These are phyloP conservation scores for Triplophysa yarkandensis DNA, from an alignment of 2,797 vertebrate species.

Conservation along the genomic window DNA sequence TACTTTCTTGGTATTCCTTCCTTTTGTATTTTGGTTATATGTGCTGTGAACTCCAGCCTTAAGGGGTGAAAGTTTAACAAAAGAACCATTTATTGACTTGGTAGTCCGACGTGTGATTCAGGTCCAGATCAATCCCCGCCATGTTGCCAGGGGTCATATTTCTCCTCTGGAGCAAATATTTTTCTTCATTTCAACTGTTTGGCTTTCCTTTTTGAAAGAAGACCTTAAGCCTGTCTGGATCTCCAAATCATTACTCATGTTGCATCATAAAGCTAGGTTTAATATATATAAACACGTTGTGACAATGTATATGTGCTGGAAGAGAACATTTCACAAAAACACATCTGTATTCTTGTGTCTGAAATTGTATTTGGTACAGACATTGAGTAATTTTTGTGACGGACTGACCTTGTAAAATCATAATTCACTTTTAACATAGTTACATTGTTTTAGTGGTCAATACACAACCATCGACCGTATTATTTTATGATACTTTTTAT, in stretches of 20 bases:
- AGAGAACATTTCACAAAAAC: background rate
- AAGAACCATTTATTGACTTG: slow-evolving; percentile 30
- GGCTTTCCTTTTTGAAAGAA: slow-evolving; percentile 11
- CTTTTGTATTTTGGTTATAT: background rate
- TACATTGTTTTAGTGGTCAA: background rate
- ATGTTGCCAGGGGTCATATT: slow-evolving; percentile 29
- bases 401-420: background rate
- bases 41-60: slow-evolving; percentile 13
- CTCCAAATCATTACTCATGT: slow-evolving; percentile 14
- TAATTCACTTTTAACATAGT: background rate
- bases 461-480: background rate
- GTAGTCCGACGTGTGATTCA: slow-evolving; percentile 35
- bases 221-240: background rate
- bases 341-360: background rate
- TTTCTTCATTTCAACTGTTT: slow-evolving; percentile 27
- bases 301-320: background rate
- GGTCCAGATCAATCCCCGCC: slow-evolving; percentile 30
- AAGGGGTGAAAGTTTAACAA: slow-evolving; percentile 13
- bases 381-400: background rate
- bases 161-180: slow-evolving; percentile 17
- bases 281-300: slow-evolving; percentile 8
- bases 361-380: background rate
- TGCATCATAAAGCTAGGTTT: background rate
- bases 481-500: background rate
- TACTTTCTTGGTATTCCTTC: background rate